These are phyloP conservation scores for Trachymyrmex septentrionalis DNA, from an alignment of 1,140 invertebrate genomes.

Conservation along the genomic window DNA sequence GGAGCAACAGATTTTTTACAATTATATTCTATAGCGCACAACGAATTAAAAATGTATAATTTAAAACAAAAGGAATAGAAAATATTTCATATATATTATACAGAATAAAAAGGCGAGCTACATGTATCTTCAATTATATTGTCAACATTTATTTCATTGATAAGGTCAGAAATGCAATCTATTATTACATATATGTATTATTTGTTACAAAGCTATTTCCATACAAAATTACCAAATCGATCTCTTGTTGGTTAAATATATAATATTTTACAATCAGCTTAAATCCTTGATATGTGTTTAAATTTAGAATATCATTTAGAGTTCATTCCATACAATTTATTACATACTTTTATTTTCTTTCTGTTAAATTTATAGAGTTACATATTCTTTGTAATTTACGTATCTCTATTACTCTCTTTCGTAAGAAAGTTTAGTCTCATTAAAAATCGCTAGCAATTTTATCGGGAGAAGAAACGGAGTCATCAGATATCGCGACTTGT, in stretches of 20 bases:
- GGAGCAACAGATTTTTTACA: slow-evolving; percentile 20
- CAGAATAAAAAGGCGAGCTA: neutral
- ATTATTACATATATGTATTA: neutral
- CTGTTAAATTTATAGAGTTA: neutral
- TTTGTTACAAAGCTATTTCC: neutral
- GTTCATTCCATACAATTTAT: neutral
- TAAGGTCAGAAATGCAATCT: neutral
- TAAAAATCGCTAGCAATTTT: neutral
- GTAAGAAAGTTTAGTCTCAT: neutral
- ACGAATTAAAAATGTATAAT: neutral
- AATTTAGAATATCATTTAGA: slow-evolving; percentile 5
- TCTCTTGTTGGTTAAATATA: neutral
- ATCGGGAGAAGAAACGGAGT: neutral
- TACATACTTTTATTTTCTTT: neutral
- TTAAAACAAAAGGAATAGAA: neutral
- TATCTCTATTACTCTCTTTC: neutral
- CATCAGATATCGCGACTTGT: slow-evolving; percentile 41
- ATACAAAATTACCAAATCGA: neutral
- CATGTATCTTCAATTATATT: neutral
- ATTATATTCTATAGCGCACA: neutral
- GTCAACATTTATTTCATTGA: neutral
- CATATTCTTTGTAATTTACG: neutral
- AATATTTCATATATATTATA: neutral
- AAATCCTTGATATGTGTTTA: neutral
- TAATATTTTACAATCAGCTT: neutral